Evolutionary conservation across 1,140 invertebrate species (phyloP).

Genomic region (Neodiprion pinetum): DNA sequence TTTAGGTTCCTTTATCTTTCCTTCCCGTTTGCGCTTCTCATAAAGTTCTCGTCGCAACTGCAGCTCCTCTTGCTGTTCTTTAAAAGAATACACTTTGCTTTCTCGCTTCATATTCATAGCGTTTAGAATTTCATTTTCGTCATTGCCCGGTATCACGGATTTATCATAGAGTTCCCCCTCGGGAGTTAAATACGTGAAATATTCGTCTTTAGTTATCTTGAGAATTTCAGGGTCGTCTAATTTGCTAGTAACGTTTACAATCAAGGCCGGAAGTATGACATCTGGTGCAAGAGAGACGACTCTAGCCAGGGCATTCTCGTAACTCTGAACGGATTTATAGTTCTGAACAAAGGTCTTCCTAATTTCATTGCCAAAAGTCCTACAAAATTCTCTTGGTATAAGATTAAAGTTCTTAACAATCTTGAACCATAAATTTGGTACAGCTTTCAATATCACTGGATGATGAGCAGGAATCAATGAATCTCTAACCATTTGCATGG

Average conservation of each 20-base stretch:
- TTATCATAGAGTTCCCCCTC: constrained; percentile 93
- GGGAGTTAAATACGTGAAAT: constrained; percentile 87
- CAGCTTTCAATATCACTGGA: constrained; percentile 65
- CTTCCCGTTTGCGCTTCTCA: constrained; percentile 84
- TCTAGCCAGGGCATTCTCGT: constrained; percentile 72
- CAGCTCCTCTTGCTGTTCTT: constrained; percentile 95
- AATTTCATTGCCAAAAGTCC: constrained; percentile 63
- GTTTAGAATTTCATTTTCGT: constrained; percentile 68
- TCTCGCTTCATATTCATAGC: constrained; percentile 93
- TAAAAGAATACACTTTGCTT: constrained; percentile 96
- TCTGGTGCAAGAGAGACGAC: constrained; percentile 71
- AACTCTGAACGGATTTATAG: constrained; percentile 63
- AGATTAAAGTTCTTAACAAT: constrained; percentile 66
- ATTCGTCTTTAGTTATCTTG: constrained; percentile 85
- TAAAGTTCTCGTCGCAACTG: constrained; percentile 91
- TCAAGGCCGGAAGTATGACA: constrained; percentile 67
- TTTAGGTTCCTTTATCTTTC: constrained; percentile 78
- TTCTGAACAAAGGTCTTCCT: constrained; percentile 68
- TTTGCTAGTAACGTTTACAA: constrained; percentile 65
- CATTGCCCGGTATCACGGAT: constrained; percentile 79
- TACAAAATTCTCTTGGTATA: constrained; percentile 65
- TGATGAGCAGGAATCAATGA: constrained; percentile 73
- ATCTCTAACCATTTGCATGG: constrained; percentile 54
- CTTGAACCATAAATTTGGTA: constrained; percentile 68
- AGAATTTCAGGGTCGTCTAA: constrained; percentile 74